Evolutionary conservation across 2,888 invertebrate genomes (phyloP).

Genomic region (Pandemis heparana): DNA sequence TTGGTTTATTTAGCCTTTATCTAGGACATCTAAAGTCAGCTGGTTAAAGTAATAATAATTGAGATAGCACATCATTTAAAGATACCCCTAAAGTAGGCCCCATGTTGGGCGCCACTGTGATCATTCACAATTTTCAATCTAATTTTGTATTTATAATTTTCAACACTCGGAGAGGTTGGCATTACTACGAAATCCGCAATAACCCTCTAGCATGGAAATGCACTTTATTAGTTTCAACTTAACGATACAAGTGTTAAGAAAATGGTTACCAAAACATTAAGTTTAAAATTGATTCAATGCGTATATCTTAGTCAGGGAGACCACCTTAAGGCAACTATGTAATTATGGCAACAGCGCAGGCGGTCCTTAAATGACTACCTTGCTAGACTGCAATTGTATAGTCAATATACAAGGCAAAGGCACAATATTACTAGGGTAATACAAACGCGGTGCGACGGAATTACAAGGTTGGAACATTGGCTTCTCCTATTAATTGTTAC

Average conservation of each 20-base stretch:
- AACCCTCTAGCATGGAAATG: no score
- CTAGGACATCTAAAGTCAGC: no score
- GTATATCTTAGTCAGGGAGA: slow-evolving; percentile 15
- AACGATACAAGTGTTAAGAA: neutral
- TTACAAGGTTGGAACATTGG: slow-evolving; percentile 20
- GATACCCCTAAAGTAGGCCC: no score
- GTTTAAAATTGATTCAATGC: slow-evolving; percentile 29
- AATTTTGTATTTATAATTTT: no score
- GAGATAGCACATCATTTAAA: no score
- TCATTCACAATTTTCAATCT: no score
- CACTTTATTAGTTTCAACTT: neutral
- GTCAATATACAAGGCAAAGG: slow-evolving; percentile 27
- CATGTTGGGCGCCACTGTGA: no score
- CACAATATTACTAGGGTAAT: slow-evolving; percentile 12
- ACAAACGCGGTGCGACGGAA: slow-evolving; percentile 22
- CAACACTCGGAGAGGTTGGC: no score
- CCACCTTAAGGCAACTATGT: slow-evolving; percentile 2
- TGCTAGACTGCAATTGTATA: slow-evolving; percentile 35
- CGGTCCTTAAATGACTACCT: slow-evolving; percentile 39
- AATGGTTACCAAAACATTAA: slow-evolving; percentile 19
- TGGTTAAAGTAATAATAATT: no score
- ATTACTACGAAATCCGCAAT: no score
- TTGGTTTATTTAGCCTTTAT: no score
- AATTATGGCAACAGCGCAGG: slow-evolving; percentile 32
- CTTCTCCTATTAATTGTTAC: slow-evolving; percentile 22